Base-by-base conservation (phyloP, 2,113 vertebrate genomes). In the Centropus unirufus region DNA sequence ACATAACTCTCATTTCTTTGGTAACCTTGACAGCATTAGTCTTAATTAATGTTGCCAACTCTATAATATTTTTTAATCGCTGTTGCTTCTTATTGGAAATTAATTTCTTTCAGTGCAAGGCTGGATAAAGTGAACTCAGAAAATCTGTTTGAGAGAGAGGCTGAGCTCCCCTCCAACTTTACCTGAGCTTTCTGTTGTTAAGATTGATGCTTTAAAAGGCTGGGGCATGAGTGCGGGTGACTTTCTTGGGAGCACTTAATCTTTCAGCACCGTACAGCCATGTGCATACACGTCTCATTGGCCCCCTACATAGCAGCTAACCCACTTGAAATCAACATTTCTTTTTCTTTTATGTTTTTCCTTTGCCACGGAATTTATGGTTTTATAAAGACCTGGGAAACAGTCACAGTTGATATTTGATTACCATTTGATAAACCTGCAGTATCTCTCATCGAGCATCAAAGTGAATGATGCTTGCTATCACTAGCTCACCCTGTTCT, bases 401-500 rank as follows among this genome's bases (percentile, higher is more conserved):
- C 24, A 88, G 63, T 66, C 47, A 47, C 0, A 0, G 42, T 8
- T 52, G 83, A 44, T 24, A n/a, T 23, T 14, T 36, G 36, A 36
- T 36, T 36, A 36, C 42, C n/a, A 6, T 39, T 36, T 81, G 83
- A 74, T 51, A 95, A 81, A 83, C 55, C 68, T 67, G 44, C 83
- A 26, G 22, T 46, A 19, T 51, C 61, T 74, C 23, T 58, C 57
- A 52, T 67, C 30, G 59, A 77, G 29, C 57, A 74, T 52, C 79
- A 55, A 34, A 39, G 44, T 44, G 64, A 90, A 27, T 0, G 4
- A 63, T 2, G 1, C 5, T 83, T 51, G 12, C 46, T 74, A n/a
- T 62, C 4, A 0, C 4, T 69, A 80, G 29, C 61, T 81, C 1
- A 0, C 14, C 2, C 1, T 34, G 14, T 67, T 87, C 18, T 70